Evolutionary conservation across 2,113 vertebrate genomes (phyloP).

Genomic region (Halcyon malimbica): DNA sequence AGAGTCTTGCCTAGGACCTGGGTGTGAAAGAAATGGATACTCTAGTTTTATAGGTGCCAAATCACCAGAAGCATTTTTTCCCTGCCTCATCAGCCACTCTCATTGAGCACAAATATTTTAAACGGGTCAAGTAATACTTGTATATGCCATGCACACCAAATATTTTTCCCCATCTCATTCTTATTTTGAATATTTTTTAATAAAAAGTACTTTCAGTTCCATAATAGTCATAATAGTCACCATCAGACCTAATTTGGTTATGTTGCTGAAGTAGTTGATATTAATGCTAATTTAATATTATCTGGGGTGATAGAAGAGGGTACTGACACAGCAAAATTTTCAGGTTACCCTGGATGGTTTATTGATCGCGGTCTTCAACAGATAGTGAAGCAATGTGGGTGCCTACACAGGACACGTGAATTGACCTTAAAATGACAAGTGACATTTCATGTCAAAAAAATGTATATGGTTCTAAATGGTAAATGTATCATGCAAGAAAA

Average conservation of each 20-base stretch:
- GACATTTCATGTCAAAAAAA: background rate
- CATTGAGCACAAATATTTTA: background rate
- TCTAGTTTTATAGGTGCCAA: background rate
- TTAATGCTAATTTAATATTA: background rate
- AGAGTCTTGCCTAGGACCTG: background rate
- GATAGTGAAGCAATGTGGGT: background rate
- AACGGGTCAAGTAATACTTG: background rate
- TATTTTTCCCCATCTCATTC: background rate
- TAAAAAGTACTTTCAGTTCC: background rate
- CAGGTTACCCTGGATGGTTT: background rate
- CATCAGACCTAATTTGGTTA: background rate
- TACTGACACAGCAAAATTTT: background rate
- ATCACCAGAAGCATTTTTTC: background rate
- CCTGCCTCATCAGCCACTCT: background rate
- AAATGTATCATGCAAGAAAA: background rate
- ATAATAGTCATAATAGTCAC: background rate
- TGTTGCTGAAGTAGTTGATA: background rate
- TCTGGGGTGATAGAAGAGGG: background rate
- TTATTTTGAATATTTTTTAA: background rate
- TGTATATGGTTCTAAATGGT: background rate
- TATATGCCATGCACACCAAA: background rate
- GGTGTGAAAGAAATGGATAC: background rate
- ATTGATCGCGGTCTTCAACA: background rate
- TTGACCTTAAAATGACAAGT: background rate
- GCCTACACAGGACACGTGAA: background rate